Evolutionary conservation across 2,113 vertebrate genomes (phyloP).

Genomic region (Oryzias woworae): DNA sequence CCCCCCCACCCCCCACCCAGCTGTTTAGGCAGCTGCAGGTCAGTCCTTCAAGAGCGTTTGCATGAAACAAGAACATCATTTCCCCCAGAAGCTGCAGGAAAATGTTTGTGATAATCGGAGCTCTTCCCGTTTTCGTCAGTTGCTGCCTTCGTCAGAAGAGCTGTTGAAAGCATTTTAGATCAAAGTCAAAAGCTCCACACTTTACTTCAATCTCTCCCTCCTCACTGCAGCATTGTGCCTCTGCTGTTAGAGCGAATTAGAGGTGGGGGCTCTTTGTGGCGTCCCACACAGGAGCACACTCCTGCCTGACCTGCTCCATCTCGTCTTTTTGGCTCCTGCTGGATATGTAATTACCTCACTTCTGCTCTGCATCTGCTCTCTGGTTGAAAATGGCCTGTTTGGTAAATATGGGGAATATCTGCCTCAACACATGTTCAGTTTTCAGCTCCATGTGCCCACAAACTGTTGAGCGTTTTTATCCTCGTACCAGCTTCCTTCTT

Average conservation of each 20-base stretch:
- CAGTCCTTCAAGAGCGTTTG: conserved; percentile 15
- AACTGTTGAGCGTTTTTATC: too few species aligned
- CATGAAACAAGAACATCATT: conserved; percentile 36
- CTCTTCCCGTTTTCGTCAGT: conserved; percentile 10
- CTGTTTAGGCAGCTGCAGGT: conserved; percentile 4
- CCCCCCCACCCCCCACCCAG: background rate
- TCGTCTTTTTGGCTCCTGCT: conserved; percentile 15
- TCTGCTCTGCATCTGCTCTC: background rate
- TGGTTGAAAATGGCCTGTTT: too few species aligned
- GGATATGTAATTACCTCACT: conserved; percentile 33
- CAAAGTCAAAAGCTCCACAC: conserved; percentile 62
- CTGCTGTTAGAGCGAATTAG: conserved; percentile 49
- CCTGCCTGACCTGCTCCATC: background rate
- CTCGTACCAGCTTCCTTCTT: too few species aligned
- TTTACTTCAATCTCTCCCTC: conserved; percentile 60
- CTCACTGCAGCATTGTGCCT: conserved; percentile 48
- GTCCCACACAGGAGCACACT: conserved; percentile 25
- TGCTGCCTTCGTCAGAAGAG: conserved; percentile 35
- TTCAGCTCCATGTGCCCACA: too few species aligned
- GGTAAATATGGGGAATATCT: too few species aligned
- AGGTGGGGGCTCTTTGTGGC: conserved; percentile 47
- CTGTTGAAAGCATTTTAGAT: conserved; percentile 67
- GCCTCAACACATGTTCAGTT: too few species aligned
- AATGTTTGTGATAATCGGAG: conserved; percentile 20
- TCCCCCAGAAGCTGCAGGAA: conserved; percentile 9